Evolutionary conservation across 1,140 invertebrate species (phyloP).

Genomic region (Brachionus koreanus): DNA sequence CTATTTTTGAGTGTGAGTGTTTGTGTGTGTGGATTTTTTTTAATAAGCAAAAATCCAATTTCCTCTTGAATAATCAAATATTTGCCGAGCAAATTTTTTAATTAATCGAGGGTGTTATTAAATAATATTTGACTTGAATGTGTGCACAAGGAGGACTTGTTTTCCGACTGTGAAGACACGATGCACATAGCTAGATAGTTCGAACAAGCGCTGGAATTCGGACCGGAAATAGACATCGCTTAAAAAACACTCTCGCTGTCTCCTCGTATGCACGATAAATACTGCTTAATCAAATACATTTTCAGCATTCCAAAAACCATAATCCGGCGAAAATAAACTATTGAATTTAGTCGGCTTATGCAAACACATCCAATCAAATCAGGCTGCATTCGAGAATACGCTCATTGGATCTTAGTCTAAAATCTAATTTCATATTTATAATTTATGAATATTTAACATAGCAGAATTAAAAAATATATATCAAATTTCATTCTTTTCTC

Average conservation of each 20-base stretch:
- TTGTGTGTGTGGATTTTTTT: background rate
- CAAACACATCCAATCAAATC: background rate
- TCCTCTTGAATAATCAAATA: slow-evolving; percentile 1
- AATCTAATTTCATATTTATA: background rate
- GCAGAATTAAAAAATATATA: background rate
- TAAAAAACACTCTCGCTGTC: background rate
- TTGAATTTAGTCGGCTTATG: background rate
- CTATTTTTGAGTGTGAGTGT: background rate
- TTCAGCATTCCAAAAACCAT: background rate
- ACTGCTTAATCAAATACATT: background rate
- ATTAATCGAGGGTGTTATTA: background rate
- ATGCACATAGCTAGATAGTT: background rate
- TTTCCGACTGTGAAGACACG: background rate
- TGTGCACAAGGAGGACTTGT: background rate
- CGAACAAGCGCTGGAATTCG: background rate
- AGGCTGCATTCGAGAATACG: background rate
- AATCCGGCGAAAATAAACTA: background rate
- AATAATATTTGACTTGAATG: slow-evolving; percentile 16
- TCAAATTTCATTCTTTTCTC: background rate
- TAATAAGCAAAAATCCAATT: background rate
- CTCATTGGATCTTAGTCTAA: background rate
- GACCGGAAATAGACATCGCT: background rate
- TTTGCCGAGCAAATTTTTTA: background rate
- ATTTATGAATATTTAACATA: background rate
- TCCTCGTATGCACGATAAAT: background rate